A percentile compares a stretch with the other conserved stretches of the same genome.
Evolutionary conservation across 2,888 invertebrate species (phyloP).

Genomic region (Oxycera nigricornis): DNA sequence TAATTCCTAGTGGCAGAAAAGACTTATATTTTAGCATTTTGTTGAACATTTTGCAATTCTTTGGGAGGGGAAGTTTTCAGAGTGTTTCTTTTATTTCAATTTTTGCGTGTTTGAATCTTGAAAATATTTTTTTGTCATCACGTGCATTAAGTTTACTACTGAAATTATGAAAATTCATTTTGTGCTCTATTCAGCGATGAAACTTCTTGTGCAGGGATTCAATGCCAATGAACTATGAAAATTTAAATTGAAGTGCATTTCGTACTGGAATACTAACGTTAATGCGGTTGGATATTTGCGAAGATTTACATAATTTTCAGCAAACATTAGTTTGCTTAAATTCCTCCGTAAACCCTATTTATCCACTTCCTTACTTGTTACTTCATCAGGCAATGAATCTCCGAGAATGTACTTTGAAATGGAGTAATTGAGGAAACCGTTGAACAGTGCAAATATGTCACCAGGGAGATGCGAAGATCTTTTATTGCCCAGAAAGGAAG

Average conservation of each 20-base stretch:
- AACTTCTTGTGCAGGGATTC: too few relatives aligned
- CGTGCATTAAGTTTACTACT: too few relatives aligned
- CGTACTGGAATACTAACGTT: slow-evolving; percentile 35
- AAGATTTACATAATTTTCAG: slow-evolving; percentile 44
- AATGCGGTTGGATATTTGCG: slow-evolving; percentile 37
- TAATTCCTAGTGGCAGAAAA: too few relatives aligned
- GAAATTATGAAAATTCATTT: too few relatives aligned
- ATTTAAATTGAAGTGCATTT: slow-evolving; percentile 33
- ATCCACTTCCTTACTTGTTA: slow-evolving; percentile 45
- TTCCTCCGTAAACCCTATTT: slow-evolving; percentile 41
- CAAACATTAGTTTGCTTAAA: slow-evolving; percentile 34
- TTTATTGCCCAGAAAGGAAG: not conserved
- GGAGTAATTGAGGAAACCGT: slow-evolving; percentile 28
- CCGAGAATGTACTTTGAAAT: slow-evolving; percentile 17
- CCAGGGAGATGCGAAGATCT: not conserved
- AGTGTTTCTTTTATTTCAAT: too few relatives aligned
- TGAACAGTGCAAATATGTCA: slow-evolving; percentile 5
- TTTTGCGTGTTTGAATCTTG: too few relatives aligned
- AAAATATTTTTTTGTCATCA: too few relatives aligned
- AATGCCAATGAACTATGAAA: too few relatives aligned
- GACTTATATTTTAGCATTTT: too few relatives aligned
- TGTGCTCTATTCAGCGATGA: too few relatives aligned
- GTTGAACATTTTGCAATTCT: too few relatives aligned
- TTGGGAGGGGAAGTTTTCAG: too few relatives aligned
- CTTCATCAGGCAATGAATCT: slow-evolving; percentile 43